Evolutionary conservation across 2,797 vertebrate species (phyloP).

Genomic region (Lagorchestes hirsutus): DNA sequence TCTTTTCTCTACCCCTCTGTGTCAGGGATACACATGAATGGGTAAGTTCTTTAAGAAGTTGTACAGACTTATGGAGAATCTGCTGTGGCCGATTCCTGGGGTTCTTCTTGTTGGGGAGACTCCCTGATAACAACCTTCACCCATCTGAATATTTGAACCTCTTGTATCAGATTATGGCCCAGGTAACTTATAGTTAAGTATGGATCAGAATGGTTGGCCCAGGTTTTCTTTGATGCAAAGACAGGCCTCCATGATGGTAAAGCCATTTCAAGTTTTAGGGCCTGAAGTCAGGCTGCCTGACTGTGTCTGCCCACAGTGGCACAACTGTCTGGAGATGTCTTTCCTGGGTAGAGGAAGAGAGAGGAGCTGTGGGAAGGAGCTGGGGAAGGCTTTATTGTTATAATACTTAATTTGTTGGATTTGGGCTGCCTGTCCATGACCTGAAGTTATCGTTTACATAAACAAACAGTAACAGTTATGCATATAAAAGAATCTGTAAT

Average conservation of each 20-base stretch:
- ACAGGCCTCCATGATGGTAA: no score
- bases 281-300: neutral
- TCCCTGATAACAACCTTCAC: neutral
- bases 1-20: neutral
- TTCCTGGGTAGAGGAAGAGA: neutral
- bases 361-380: neutral
- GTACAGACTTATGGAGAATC: neutral
- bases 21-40: neutral
- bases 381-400: neutral
- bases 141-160: neutral
- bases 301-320: neutral
- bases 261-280: neutral
- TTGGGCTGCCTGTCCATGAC: neutral
- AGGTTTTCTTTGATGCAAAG: neutral
- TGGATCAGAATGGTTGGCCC: neutral
- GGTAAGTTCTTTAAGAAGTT: neutral
- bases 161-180: neutral
- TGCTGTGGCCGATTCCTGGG: neutral
- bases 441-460: neutral
- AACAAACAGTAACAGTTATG: constrained; percentile 18
- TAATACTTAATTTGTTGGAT: neutral
- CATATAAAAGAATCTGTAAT: constrained; percentile 2
- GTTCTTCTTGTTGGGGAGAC: neutral
- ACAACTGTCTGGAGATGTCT: neutral
- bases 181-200: neutral